phyloP scores from a whole-genome alignment of 1,140 invertebrate species.

The Microplitis demolitor region DNA sequence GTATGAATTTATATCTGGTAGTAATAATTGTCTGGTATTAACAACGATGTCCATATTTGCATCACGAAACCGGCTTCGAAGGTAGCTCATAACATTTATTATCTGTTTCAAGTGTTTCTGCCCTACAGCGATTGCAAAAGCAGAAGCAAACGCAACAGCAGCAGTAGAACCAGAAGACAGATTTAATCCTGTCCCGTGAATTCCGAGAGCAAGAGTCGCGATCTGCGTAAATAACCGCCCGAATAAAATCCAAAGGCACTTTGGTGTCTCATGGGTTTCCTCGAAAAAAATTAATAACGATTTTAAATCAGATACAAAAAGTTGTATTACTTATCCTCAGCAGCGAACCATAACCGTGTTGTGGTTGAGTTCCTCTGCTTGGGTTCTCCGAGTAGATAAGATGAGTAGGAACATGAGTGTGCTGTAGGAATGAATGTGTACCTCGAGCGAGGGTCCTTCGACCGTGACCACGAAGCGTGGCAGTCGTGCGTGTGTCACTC shows the following conservation, averaged over 20 bases:
- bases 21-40: conserved; percentile 45
- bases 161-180: too few species aligned
- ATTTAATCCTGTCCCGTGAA: too few species aligned
- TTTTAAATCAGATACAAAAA: neutral
- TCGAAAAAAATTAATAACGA: too few species aligned
- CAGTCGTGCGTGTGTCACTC: conserved; percentile 57
- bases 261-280: too few species aligned
- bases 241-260: too few species aligned
- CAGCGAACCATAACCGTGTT: conserved; percentile 52
- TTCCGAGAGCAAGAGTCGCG: too few species aligned
- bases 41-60: conserved; percentile 25
- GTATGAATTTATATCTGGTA: too few species aligned
- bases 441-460: conserved; percentile 32
- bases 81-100: conserved; percentile 38
- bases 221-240: too few species aligned
- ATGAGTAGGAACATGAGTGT: neutral
- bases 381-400: too few species aligned
- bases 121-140: too few species aligned
- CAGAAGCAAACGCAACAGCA: too few species aligned
- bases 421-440: neutral
- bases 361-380: conserved; percentile 4
- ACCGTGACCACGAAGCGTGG: conserved; percentile 37
- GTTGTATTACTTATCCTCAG: conserved; percentile 11
- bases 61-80: conserved; percentile 26
- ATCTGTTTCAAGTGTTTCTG: conserved; percentile 11